A percentile compares a stretch with the other conserved stretches of the same genome.
Evolutionary conservation across 2,797 vertebrate species (phyloP).

Genomic region (Argentina silus): DNA sequence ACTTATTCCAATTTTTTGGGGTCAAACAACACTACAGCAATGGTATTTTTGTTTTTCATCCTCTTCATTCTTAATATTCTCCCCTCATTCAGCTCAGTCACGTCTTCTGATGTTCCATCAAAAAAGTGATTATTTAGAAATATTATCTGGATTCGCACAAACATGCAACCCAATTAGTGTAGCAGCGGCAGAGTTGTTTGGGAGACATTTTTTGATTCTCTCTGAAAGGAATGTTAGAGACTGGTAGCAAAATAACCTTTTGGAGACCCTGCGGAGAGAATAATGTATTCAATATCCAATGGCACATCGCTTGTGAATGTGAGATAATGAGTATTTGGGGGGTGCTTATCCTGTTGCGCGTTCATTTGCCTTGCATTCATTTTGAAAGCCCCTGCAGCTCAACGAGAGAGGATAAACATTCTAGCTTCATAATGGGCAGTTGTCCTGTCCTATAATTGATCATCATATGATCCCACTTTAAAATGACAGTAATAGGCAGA

Average conservation of each 20-base stretch:
- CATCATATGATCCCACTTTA: slow-evolving; percentile 52
- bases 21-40: slow-evolving; percentile 38
- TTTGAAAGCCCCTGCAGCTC: slow-evolving; percentile 45
- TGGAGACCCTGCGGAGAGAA: slow-evolving; percentile 56
- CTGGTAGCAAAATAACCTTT: slow-evolving; percentile 61
- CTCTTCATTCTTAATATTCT: slow-evolving; percentile 20
- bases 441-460: slow-evolving; percentile 59
- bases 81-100: slow-evolving; percentile 23
- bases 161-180: slow-evolving; percentile 50
- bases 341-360: slow-evolving; percentile 34
- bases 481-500: slow-evolving; percentile 55
- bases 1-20: slow-evolving; percentile 34
- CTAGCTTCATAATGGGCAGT: slow-evolving; percentile 56
- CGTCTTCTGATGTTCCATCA: slow-evolving; percentile 33
- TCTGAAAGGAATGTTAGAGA: slow-evolving; percentile 51
- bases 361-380: slow-evolving; percentile 59
- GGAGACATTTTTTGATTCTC: slow-evolving; percentile 34
- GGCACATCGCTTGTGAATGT: slow-evolving; percentile 53
- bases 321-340: slow-evolving; percentile 64
- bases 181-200: slow-evolving; percentile 36
- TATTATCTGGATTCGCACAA: slow-evolving; percentile 45
- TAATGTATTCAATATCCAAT: slow-evolving; percentile 63
- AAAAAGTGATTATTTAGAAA: slow-evolving; percentile 51
- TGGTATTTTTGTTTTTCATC: slow-evolving; percentile 28
- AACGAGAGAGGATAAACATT: slow-evolving; percentile 49